Evolutionary conservation across 2,888 invertebrate species (phyloP).

Genomic region (Phaedon cochleariae): DNA sequence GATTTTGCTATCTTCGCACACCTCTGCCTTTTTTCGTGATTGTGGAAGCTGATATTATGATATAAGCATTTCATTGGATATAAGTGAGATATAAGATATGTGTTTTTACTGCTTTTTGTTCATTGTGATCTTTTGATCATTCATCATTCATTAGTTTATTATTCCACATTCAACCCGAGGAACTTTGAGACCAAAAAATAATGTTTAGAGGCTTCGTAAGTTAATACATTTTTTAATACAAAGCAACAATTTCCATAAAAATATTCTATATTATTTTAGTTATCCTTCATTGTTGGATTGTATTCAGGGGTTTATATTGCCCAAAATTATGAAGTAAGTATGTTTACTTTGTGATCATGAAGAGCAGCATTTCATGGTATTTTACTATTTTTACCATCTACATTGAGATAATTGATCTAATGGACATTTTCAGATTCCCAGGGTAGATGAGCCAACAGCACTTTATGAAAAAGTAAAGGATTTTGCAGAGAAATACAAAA

Average conservation of each 20-base stretch:
- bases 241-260: slow-evolving; percentile 5
- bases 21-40: no score
- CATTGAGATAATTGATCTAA: slow-evolving; percentile 1
- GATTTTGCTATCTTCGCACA: no score
- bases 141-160: no score
- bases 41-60: no score
- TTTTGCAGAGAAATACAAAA: slow-evolving; percentile 73
- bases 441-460: slow-evolving; percentile 83
- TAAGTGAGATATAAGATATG: no score
- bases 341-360: slow-evolving; percentile 4
- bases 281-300: slow-evolving; percentile 73
- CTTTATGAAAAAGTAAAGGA: slow-evolving; percentile 76
- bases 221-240: slow-evolving; percentile 20
- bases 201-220: slow-evolving; percentile 58
- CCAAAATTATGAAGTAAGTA: slow-evolving; percentile 78
- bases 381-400: not conserved
- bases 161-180: no score
- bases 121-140: no score
- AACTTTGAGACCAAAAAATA: slow-evolving; percentile 11
- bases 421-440: slow-evolving; percentile 73
- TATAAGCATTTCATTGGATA: no score
- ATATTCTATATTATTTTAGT: slow-evolving; percentile 63
- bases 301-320: slow-evolving; percentile 78
- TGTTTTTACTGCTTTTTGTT: no score
- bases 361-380: no score